These are phyloP conservation scores for Naja naja DNA, from an alignment of 2,113 vertebrate genomes.

Conservation along the genomic window DNA sequence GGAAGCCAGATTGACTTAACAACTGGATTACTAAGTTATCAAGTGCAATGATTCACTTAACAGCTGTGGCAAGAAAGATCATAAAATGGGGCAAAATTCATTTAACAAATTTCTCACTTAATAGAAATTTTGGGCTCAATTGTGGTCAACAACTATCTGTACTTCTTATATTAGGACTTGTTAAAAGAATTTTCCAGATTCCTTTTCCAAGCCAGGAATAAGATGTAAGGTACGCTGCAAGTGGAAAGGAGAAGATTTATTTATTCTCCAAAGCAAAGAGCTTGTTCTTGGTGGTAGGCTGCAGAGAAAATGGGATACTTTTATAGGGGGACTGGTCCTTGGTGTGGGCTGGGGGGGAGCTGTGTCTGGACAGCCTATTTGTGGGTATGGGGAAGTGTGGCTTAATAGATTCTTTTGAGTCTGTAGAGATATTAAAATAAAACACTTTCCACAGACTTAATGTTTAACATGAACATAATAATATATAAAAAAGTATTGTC, in stretches of 20 bases:
- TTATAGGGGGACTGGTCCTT: background rate
- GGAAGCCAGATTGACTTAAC: too few species aligned
- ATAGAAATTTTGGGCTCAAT: too few species aligned
- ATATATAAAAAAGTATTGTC: background rate
- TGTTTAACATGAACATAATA: background rate
- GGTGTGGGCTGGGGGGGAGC: too few species aligned
- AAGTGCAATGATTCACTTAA: too few species aligned
- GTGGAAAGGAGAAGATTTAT: background rate
- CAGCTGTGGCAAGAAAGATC: too few species aligned
- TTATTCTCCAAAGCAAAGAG: background rate
- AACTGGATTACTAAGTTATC: too few species aligned
- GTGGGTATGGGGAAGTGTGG: background rate
- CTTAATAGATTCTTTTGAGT: background rate
- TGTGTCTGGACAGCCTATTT: background rate
- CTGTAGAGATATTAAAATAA: too few species aligned
- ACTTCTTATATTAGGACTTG: background rate
- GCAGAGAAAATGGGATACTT: background rate
- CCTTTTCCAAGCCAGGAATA: background rate
- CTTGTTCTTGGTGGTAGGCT: background rate
- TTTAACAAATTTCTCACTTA: too few species aligned
- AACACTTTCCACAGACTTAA: background rate
- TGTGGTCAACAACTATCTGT: too few species aligned
- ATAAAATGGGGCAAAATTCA: too few species aligned
- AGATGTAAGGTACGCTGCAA: accelerated
- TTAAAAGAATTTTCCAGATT: background rate